Evolutionary conservation across 1,140 invertebrate genomes (phyloP).

Genomic region (Tenebrio molitor): DNA sequence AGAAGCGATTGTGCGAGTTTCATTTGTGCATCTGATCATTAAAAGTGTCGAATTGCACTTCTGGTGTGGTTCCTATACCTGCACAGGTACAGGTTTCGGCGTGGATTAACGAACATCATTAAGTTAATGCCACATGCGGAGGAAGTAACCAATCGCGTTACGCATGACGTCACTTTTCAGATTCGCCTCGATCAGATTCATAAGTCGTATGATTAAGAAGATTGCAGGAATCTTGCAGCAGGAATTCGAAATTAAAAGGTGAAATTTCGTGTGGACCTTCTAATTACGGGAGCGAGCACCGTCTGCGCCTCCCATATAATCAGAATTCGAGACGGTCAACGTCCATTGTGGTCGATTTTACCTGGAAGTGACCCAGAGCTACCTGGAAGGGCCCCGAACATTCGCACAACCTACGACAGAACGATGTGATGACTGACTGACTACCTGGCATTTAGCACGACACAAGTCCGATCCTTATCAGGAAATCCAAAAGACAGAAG

Average conservation of each 20-base stretch:
- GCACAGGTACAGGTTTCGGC: background rate
- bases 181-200: background rate
- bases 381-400: too few relatives aligned
- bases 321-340: too few relatives aligned
- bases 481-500: too few relatives aligned
- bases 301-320: too few relatives aligned
- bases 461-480: background rate
- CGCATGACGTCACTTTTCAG: constrained; percentile 5
- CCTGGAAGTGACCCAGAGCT: too few relatives aligned
- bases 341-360: too few relatives aligned
- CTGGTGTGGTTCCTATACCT: too few relatives aligned
- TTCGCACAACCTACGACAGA: too few relatives aligned
- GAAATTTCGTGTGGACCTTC: background rate
- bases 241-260: constrained; percentile 30
- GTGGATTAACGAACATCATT: background rate
- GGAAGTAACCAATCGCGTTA: constrained; percentile 32
- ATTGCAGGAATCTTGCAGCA: constrained; percentile 2
- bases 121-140: constrained; percentile 4
- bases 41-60: too few relatives aligned
- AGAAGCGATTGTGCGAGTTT: too few relatives aligned
- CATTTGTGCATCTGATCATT: too few relatives aligned
- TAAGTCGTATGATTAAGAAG: constrained; percentile 6
- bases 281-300: constrained; percentile 17
- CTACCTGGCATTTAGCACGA: background rate
- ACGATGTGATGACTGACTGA: background rate